Evolutionary conservation across 1,140 invertebrate species (phyloP).

Genomic region (Ctenoplectra terminalis): DNA sequence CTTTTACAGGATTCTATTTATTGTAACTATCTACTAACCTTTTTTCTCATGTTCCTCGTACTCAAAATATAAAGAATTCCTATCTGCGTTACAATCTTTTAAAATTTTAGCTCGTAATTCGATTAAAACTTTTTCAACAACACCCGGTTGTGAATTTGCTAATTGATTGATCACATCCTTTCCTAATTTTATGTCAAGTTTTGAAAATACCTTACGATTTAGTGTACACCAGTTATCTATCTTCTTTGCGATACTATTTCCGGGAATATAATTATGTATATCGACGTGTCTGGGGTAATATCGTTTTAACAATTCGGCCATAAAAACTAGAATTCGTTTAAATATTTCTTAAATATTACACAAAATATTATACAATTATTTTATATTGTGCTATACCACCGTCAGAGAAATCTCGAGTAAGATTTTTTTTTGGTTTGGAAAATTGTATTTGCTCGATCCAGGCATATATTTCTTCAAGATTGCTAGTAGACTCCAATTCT

Average conservation of each 20-base stretch:
- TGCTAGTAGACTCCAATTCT: slow-evolving; percentile 57
- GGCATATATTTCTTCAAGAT: slow-evolving; percentile 82
- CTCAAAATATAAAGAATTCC: slow-evolving; percentile 71
- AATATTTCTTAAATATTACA: slow-evolving; percentile 14
- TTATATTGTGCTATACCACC: slow-evolving; percentile 82
- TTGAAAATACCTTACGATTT: slow-evolving; percentile 88
- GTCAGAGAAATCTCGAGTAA: slow-evolving; percentile 89
- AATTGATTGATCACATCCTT: slow-evolving; percentile 85
- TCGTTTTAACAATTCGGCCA: slow-evolving; percentile 89
- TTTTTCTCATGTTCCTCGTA: slow-evolving; percentile 71
- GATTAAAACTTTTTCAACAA: slow-evolving; percentile 86
- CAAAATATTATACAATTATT: background rate
- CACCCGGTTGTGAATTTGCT: slow-evolving; percentile 84
- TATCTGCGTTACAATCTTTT: slow-evolving; percentile 79
- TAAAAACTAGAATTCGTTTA: slow-evolving; percentile 83
- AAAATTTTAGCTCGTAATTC: slow-evolving; percentile 82
- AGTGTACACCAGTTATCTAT: slow-evolving; percentile 90
- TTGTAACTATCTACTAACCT: slow-evolving; percentile 40
- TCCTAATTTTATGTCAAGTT: slow-evolving; percentile 85
- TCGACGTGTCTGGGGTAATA: slow-evolving; percentile 89
- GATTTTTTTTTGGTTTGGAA: slow-evolving; percentile 86
- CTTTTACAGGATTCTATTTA: background rate
- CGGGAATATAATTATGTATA: slow-evolving; percentile 88
- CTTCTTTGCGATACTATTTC: slow-evolving; percentile 87
- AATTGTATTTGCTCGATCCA: slow-evolving; percentile 88